Base-by-base conservation (phyloP, 1,140 invertebrate species). In the Forficula auricularia region DNA sequence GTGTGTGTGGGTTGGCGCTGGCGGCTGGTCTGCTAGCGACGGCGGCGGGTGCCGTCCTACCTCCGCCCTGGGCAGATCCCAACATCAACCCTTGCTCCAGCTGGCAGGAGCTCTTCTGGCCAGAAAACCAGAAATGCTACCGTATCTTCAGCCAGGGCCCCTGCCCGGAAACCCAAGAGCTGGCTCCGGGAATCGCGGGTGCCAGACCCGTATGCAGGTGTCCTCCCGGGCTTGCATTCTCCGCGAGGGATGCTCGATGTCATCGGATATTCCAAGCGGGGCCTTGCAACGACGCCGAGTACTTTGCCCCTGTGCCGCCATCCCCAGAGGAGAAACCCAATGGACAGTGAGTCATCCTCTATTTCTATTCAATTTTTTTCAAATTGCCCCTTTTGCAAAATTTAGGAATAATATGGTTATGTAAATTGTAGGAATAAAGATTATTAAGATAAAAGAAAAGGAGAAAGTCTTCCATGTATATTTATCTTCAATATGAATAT, bases 101-200 rank as follows among this genome's bases (percentile, higher is more conserved):
- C 12, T 87, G 84, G 84, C 79, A 86, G 51, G 66, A 84, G 47
- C 64, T 88, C 15, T 85, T 76, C 57, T 88, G 82, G 82, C 75
- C 81, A 1, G 61, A 67, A 0, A 76, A 87, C 53, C 77, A 77
- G 45, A 77, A 81, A 59, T 87, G 82, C 57, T 85, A 85, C 56
- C 82, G 79, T 56, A 85, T 87, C 58, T 87, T 84, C 54, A 70
- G 78, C 65, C 77, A 73, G 57, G 61, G 61, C 53, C 46, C 46
- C 1, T 86, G 82, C 59, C 79, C 82, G 4, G 76, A 80, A 3
- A 82, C 78, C 1, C 82, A 83, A 72, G 83, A 87, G 58, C 55
- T 87, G 4, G 77, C 72, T 44, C 80, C 79, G 2, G 63, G 65
- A 2, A 57, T 51, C 3, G 57, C 53, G 42, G 60, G 61, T 0